Percentiles rank a stretch among this genome's conserved stretches.
phyloP scores from a whole-genome alignment of 2,888 invertebrate species.

The Chrysodeixis includens region DNA sequence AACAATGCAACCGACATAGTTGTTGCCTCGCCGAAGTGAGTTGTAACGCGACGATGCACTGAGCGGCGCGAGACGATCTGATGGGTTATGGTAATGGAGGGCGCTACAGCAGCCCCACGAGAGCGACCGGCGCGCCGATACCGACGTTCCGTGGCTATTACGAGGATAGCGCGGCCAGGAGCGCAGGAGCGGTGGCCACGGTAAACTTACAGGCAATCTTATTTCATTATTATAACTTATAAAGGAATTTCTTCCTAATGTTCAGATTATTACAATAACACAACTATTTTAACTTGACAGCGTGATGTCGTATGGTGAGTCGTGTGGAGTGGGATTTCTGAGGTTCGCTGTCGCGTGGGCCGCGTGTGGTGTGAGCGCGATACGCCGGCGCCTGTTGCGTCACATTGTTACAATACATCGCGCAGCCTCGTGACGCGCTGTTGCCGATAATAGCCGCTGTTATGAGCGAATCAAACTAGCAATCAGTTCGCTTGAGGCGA shows the following conservation, averaged over 20 bases:
- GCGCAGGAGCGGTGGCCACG: no score
- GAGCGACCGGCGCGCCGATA: no score
- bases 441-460: neutral
- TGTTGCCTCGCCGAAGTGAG: neutral
- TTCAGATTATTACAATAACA: no score
- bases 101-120: neutral
- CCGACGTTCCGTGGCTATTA: neutral
- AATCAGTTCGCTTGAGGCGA: no score
- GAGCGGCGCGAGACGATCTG: conserved; percentile 9
- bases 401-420: neutral
- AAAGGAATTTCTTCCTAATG: no score
- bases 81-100: conserved; percentile 13
- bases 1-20: no score
- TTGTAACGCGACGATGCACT: neutral
- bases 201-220: no score
- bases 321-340: neutral
- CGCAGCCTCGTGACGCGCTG: neutral
- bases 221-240: no score
- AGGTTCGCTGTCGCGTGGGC: neutral
- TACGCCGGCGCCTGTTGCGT: conserved; percentile 8
- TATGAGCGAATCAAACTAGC: neutral
- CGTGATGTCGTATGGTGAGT: neutral
- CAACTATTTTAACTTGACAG: no score
- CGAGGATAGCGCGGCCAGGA: no score
- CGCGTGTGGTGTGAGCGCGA: neutral